Conservation (phyloP, 2,888 invertebrate genomes). For the Geophilus truncorum region DNA sequence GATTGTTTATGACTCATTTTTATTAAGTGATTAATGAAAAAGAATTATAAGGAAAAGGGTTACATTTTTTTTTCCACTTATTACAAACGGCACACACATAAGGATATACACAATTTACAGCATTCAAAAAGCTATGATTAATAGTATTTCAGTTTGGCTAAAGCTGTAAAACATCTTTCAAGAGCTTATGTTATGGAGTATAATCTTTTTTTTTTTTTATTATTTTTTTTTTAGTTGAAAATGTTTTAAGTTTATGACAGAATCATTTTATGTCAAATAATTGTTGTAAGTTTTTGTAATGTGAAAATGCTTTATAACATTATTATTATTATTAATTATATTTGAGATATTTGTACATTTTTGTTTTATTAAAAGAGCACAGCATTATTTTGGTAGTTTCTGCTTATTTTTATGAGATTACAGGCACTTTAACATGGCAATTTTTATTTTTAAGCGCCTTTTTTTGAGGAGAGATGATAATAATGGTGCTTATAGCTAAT, state of each 20-base stretch:
- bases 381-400: not conserved
- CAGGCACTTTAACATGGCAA: too few relatives aligned
- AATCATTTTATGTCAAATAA: not conserved
- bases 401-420: not conserved
- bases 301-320: not conserved
- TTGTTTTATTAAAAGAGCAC: slow-evolving; percentile 13
- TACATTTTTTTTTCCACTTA: not conserved
- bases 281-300: not conserved
- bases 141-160: not conserved
- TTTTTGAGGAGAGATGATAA: too few relatives aligned
- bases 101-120: not conserved
- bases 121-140: not conserved
- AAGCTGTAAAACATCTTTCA: not conserved
- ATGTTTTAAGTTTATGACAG: not conserved
- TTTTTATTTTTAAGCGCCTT: too few relatives aligned
- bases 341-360: slow-evolving; percentile 19
- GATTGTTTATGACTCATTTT: not conserved
- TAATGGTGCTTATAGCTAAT: too few relatives aligned
- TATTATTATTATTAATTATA: not conserved
- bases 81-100: not conserved
- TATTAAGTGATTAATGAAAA: not conserved
- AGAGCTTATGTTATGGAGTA: not conserved
- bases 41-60: not conserved
- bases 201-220: not conserved
- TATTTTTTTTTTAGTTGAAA: not conserved